Conservation (phyloP, 2,888 invertebrate species). For the Pammene fasciana region DNA sequence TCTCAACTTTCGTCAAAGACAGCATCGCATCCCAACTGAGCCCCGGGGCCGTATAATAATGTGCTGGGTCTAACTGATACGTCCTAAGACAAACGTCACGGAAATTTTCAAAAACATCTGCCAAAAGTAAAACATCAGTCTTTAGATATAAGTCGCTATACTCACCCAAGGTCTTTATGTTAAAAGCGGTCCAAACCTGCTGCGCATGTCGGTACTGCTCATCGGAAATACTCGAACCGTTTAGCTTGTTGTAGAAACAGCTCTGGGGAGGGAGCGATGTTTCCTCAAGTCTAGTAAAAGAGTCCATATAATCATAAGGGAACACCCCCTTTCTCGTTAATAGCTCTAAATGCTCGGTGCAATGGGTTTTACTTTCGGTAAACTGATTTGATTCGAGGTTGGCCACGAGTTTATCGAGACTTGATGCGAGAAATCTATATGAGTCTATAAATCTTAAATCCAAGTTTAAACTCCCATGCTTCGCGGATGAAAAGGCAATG, state of each 20-base stretch:
- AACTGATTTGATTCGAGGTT: too few species aligned
- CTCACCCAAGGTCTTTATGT: background rate
- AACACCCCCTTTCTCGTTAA: background rate
- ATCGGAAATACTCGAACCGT: background rate
- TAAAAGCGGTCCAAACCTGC: background rate
- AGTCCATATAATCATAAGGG: background rate
- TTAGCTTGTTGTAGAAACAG: background rate
- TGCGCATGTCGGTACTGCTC: background rate
- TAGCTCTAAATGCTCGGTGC: too few species aligned
- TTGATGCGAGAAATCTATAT: too few species aligned
- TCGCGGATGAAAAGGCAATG: too few species aligned
- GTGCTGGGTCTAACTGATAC: background rate
- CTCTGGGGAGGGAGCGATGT: background rate
- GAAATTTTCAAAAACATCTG: background rate
- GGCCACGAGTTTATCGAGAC: too few species aligned
- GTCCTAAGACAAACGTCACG: background rate
- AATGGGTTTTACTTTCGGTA: too few species aligned
- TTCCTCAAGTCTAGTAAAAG: background rate
- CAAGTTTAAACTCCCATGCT: too few species aligned
- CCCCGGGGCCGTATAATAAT: background rate
- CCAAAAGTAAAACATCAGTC: background rate
- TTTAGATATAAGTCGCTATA: background rate
- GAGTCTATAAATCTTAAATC: too few species aligned
- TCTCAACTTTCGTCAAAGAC: too few species aligned
- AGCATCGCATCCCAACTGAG: slow-evolving; percentile 2